Conservation (phyloP, 2,797 vertebrate species). For the Eptatretus atami region DNA sequence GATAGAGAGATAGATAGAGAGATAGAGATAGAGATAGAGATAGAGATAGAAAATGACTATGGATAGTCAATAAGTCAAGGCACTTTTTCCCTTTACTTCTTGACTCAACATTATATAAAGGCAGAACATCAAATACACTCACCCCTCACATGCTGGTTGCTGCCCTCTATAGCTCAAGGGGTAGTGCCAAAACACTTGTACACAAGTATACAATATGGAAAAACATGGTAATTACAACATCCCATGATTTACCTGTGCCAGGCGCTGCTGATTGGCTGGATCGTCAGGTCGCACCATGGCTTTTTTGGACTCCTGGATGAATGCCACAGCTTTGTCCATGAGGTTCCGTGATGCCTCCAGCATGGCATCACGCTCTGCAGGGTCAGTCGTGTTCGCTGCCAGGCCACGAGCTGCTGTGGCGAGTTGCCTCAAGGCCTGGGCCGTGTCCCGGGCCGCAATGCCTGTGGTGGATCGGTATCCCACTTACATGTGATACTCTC, state of each 20-base stretch:
- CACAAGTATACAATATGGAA: no score
- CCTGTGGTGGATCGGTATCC: slow-evolving; percentile 16
- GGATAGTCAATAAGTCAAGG: no score
- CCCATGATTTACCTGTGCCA: slow-evolving; percentile 35
- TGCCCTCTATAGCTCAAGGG: no score
- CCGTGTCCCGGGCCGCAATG: slow-evolving; percentile 63
- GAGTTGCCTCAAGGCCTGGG: slow-evolving; percentile 47
- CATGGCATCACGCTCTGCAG: slow-evolving; percentile 28
- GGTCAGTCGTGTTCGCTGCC: slow-evolving; percentile 34
- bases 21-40: background rate
- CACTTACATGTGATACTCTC: no score
- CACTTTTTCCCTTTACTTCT: no score
- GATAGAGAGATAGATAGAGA: no score
- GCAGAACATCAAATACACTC: no score
- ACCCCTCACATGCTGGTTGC: no score
- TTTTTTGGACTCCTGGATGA: slow-evolving; percentile 68
- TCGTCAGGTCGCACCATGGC: slow-evolving; percentile 54
- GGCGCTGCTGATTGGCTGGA: slow-evolving; percentile 55
- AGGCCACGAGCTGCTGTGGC: slow-evolving; percentile 52
- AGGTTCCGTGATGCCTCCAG: slow-evolving; percentile 52
- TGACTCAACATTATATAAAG: no score
- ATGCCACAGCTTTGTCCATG: slow-evolving; percentile 72
- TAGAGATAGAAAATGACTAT: background rate
- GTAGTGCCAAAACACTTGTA: no score
- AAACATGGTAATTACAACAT: no score